These are phyloP conservation scores for Drosophila vallismaia DNA, from an alignment of 2,888 invertebrate species.

Conservation along the genomic window DNA sequence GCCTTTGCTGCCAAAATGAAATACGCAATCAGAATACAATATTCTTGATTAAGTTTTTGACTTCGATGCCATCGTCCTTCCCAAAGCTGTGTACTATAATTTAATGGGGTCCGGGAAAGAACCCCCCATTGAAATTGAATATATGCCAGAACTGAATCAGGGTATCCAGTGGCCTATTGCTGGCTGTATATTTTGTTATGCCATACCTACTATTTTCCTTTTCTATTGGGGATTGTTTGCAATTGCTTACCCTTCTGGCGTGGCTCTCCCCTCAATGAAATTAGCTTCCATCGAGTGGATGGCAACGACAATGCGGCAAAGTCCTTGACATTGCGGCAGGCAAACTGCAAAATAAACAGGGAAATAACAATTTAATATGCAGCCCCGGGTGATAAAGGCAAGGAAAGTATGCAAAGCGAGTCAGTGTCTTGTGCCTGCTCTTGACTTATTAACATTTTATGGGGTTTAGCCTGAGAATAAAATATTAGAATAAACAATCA, in stretches of 20 bases:
- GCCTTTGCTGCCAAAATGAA: not conserved
- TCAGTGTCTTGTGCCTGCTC: slow-evolving; percentile 34
- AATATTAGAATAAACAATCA: slow-evolving; percentile 49
- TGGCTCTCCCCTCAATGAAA: slow-evolving; percentile 30
- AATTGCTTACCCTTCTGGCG: slow-evolving; percentile 44
- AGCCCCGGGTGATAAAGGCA: slow-evolving; percentile 12
- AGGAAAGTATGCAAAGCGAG: slow-evolving; percentile 30
- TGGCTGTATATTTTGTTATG: slow-evolving; percentile 9
- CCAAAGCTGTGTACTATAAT: not conserved
- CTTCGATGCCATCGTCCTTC: not conserved
- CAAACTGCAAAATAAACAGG: slow-evolving; percentile 52
- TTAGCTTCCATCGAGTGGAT: slow-evolving; percentile 41
- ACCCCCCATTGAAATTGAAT: slow-evolving; percentile 3
- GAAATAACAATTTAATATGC: slow-evolving; percentile 50
- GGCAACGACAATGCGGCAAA: slow-evolving; percentile 33
- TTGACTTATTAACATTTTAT: slow-evolving; percentile 54
- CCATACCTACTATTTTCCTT: slow-evolving; percentile 15
- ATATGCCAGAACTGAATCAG: slow-evolving; percentile 7
- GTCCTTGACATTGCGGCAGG: slow-evolving; percentile 45
- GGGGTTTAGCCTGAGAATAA: slow-evolving; percentile 12
- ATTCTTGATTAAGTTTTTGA: slow-evolving; percentile 1
- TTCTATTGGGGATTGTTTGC: slow-evolving; percentile 41
- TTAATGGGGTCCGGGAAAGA: not conserved
- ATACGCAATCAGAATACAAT: slow-evolving; percentile 4
- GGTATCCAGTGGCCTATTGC: slow-evolving; percentile 21